Evolutionary conservation across 2,888 invertebrate species (phyloP).

Genomic region (Tridacna crocea): DNA sequence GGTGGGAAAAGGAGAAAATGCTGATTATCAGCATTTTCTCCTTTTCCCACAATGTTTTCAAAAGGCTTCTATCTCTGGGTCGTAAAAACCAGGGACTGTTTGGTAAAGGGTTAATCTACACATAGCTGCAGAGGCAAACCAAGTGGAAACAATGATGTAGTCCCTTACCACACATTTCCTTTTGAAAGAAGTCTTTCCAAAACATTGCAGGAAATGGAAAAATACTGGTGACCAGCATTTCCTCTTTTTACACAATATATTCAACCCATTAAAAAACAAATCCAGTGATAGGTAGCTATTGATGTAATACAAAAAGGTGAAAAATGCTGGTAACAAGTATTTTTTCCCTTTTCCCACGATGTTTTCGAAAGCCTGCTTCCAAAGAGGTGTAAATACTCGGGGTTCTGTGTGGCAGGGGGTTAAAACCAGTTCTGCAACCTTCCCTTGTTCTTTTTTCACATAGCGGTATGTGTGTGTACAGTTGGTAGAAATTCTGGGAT

Average conservation of each 20-base stretch:
- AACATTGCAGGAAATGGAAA: neutral
- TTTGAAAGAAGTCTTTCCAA: neutral
- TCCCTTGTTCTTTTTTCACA: neutral
- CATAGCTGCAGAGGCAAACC: no score
- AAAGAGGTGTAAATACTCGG: no score
- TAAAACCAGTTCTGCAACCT: neutral
- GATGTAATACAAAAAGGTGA: no score
- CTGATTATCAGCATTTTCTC: neutral
- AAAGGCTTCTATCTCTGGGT: no score
- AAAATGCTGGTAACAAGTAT: neutral
- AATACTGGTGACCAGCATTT: neutral
- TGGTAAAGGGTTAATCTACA: no score
- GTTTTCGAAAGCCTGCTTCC: neutral
- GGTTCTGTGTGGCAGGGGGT: neutral
- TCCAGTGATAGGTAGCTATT: no score
- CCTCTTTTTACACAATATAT: neutral
- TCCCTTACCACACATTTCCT: no score
- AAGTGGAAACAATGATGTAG: no score
- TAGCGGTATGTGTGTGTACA: neutral
- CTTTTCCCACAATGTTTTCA: conserved; percentile 2
- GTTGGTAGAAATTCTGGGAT: no score
- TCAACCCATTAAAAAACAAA: no score
- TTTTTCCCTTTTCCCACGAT: neutral
- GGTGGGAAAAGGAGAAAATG: neutral
- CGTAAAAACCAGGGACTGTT: no score